phyloP scores from a whole-genome alignment of 2,797 vertebrate species.

The Hephaestus fuliginosus region DNA sequence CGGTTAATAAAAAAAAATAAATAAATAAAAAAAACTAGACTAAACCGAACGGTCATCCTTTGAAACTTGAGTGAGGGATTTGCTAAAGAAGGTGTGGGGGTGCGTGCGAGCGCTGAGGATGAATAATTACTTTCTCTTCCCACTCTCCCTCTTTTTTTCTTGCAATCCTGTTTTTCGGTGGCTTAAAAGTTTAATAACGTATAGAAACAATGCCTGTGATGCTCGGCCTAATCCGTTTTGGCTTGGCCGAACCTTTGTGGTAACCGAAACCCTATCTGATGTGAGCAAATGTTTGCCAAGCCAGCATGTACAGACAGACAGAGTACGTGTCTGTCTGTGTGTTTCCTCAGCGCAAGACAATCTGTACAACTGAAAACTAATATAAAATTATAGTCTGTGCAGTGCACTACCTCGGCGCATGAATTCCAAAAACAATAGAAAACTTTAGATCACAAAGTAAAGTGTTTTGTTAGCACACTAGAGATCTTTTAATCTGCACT shows the following conservation, averaged over 20 bases:
- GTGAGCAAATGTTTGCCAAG: constrained; percentile 63
- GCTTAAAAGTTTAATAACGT: constrained; percentile 87
- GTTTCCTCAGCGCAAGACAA: constrained; percentile 8
- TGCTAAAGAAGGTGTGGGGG: constrained; percentile 51
- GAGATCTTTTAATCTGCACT: neutral
- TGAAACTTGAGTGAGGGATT: constrained; percentile 60
- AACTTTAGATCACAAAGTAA: neutral
- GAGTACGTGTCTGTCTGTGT: constrained; percentile 13
- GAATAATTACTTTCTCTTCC: constrained; percentile 82
- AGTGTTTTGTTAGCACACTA: neutral
- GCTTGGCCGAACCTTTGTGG: constrained; percentile 69
- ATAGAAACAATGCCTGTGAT: constrained; percentile 83
- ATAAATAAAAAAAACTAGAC: neutral
- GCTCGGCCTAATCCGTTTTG: constrained; percentile 78
- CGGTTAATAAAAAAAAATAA: constrained; percentile 1
- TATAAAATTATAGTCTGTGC: neutral
- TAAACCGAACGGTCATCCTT: constrained; percentile 52
- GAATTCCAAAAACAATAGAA: neutral
- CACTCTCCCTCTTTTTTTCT: constrained; percentile 59
- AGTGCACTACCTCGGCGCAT: neutral
- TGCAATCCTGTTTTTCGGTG: constrained; percentile 84
- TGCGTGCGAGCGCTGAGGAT: constrained; percentile 60
- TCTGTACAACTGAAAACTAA: constrained; percentile 16
- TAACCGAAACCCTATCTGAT: constrained; percentile 72
- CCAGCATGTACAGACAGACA: constrained; percentile 24